Percentiles rank a stretch among this genome's conserved stretches.
Evolutionary conservation across 2,797 vertebrate species (phyloP).

Genomic region (Euphonia xanthogaster): DNA sequence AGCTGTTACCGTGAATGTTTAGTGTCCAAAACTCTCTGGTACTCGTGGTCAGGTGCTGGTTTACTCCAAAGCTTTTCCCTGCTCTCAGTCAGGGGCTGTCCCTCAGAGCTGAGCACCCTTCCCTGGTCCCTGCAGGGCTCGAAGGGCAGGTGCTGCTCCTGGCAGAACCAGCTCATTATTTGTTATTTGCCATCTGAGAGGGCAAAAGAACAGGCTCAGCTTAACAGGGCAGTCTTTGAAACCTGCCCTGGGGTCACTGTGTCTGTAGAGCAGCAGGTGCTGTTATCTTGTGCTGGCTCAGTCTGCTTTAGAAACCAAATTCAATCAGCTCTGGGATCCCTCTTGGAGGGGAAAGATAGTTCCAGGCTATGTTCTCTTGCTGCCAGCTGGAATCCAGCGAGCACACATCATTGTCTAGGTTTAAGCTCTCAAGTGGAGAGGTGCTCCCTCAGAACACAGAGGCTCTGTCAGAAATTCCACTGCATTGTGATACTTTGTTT

Average conservation of each 20-base stretch:
- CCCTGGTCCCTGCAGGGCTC: neutral
- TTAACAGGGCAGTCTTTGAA: neutral
- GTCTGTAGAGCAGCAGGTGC: slow-evolving; percentile 1
- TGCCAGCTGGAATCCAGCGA: slow-evolving; percentile 36
- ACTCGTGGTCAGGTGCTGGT: slow-evolving; percentile 28
- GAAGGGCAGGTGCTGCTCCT: neutral
- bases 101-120: neutral
- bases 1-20: neutral
- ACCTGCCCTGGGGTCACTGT: neutral
- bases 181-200: neutral
- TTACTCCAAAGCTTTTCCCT: slow-evolving; percentile 7
- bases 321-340: neutral
- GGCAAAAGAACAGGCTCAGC: neutral
- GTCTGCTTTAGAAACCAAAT: neutral
- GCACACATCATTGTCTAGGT: neutral
- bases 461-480: neutral
- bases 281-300: neutral
- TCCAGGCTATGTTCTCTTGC: neutral
- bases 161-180: neutral
- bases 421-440: neutral
- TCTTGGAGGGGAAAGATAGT: neutral
- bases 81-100: neutral
- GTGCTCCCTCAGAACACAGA: neutral
- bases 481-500: neutral
- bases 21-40: slow-evolving; percentile 36